phyloP scores from a whole-genome alignment of 2,113 vertebrate genomes.

The Colaptes auratus region DNA sequence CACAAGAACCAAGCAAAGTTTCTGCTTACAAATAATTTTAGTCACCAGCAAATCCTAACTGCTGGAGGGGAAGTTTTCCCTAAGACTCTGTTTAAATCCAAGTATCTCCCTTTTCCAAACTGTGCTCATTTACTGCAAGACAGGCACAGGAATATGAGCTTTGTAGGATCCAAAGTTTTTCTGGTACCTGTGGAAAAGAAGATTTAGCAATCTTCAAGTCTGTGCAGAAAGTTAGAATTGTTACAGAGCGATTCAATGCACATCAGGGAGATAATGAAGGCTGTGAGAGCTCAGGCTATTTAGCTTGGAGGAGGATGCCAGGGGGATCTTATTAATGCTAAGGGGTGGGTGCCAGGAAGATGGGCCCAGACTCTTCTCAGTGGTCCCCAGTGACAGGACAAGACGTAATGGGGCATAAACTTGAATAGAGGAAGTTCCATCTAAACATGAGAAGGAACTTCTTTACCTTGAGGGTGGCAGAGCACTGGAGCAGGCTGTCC shows the following conservation, averaged over 20 bases:
- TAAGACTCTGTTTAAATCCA: not conserved
- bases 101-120: not conserved
- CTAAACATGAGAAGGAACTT: too few species aligned
- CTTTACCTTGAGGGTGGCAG: too few species aligned
- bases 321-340: too few species aligned
- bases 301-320: too few species aligned
- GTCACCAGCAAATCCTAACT: not conserved
- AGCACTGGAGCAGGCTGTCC: too few species aligned
- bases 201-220: not conserved
- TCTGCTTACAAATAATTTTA: not conserved
- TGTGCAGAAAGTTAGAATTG: not conserved
- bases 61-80: not conserved
- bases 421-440: too few species aligned
- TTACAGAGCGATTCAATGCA: not conserved
- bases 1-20: not conserved
- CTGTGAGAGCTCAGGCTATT: too few species aligned
- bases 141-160: not conserved
- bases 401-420: too few species aligned
- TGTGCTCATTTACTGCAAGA: constrained; percentile 3
- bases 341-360: too few species aligned
- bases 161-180: not conserved
- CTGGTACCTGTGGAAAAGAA: not conserved
- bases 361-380: too few species aligned
- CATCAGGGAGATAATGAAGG: not conserved
- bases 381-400: too few species aligned